Evolutionary conservation across 2,888 invertebrate genomes (phyloP).

Genomic region (Micropterix aruncella): DNA sequence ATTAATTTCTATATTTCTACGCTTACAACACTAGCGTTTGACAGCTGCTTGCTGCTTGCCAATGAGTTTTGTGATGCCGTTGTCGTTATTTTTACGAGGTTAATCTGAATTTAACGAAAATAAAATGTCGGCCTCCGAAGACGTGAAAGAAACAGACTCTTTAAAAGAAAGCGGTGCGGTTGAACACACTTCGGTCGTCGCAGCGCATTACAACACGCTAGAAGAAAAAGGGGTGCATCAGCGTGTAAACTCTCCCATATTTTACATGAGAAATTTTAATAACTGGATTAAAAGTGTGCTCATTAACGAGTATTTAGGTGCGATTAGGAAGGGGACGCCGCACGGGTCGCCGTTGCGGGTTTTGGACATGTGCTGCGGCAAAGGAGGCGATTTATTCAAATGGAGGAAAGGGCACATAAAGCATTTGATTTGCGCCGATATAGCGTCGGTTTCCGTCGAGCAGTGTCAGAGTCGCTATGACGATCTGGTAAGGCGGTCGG

Average conservation of each 20-base stretch:
- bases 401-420: slow-evolving; percentile 77
- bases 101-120: too few species aligned
- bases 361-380: slow-evolving; percentile 94
- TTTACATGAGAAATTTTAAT: slow-evolving; percentile 91
- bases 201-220: slow-evolving; percentile 86
- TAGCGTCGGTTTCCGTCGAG: slow-evolving; percentile 83
- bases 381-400: slow-evolving; percentile 96
- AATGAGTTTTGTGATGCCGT: too few species aligned
- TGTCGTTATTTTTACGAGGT: too few species aligned
- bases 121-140: neutral
- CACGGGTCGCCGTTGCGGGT: slow-evolving; percentile 57
- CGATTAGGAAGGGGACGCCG: slow-evolving; percentile 46
- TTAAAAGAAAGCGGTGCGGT: too few species aligned
- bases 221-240: slow-evolving; percentile 69
- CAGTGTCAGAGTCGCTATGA: slow-evolving; percentile 80
- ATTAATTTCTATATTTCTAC: too few species aligned
- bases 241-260: slow-evolving; percentile 80
- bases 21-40: too few species aligned
- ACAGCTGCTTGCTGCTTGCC: too few species aligned
- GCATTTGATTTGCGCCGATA: slow-evolving; percentile 82
- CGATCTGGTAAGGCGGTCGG: slow-evolving; percentile 39
- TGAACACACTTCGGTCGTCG: slow-evolving; percentile 53
- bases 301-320: slow-evolving; percentile 68
- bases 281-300: slow-evolving; percentile 98
- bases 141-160: neutral